Evolutionary conservation across 2,888 invertebrate genomes (phyloP), one percentile per base, ranked within the genome.

Genomic region (Diarsia mendica): DNA sequence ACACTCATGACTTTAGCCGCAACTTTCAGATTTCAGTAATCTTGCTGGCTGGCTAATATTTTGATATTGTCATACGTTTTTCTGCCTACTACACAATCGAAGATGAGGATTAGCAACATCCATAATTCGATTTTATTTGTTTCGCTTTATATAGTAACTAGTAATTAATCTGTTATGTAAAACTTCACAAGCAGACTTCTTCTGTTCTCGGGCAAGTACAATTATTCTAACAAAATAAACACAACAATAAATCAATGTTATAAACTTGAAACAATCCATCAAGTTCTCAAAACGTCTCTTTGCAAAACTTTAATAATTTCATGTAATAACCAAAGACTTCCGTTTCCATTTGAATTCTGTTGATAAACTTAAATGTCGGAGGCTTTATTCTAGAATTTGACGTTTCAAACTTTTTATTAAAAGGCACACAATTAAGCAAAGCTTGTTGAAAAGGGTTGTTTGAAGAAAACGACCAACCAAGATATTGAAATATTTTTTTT

Each of bases 251-350:
- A 60, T 77, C 67, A 75, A 60, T 28, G 49, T 46, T 60, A 8
- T 58, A 44, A 60, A 49, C 58, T 75, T 72, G 13, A 11, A 46
- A 65, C 65, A 51, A 67, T 76, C 44, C 51, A 61, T 75, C 67
- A 67, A 4, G 4, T n/a, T 49, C 44, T 55, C 33, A 63, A 74
- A 78, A 51, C 8, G 58, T 28, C 48, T 49, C 28, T 11, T 44
- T 18, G 49, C 15, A 49, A 65, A 76, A 51, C 46, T 51, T 63
- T 33, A 33, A 74, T 76, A 23, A 53, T 53, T 53, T 23, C n/a
- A 23, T 39, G 18, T 51, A 33, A 75, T 33, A 46, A 51, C 51
- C 11, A 23, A 77, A 67, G 33, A 18, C 4, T 53, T 67, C 60
- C 11, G 11, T 23, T 15, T 20, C 15, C n/a, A 63, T 63, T 44